phyloP scores from a whole-genome alignment of 2,888 invertebrate genomes.

The Drosophila histrio region DNA sequence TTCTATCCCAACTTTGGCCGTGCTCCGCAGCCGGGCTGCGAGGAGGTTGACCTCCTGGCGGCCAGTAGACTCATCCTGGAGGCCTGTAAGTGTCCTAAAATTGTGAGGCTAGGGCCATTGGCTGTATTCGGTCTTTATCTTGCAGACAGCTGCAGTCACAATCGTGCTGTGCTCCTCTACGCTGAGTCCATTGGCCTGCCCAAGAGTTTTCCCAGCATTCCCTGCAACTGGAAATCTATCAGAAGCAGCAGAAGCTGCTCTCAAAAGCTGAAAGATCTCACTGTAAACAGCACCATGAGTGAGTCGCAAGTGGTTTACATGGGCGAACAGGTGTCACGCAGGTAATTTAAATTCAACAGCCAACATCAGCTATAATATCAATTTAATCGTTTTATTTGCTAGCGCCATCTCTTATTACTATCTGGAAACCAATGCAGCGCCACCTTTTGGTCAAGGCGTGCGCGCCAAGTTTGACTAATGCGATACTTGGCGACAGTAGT shows the following conservation, averaged over 20 bases:
- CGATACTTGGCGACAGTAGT: background rate
- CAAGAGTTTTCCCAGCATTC: constrained; percentile 77
- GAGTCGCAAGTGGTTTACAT: constrained; percentile 68
- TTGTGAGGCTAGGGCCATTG: background rate
- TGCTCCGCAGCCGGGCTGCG: constrained; percentile 82
- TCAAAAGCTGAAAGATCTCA: background rate
- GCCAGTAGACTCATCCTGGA: constrained; percentile 76
- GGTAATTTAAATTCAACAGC: constrained; percentile 55
- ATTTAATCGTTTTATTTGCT: constrained; percentile 8
- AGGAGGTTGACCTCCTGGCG: constrained; percentile 75
- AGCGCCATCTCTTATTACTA: constrained; percentile 79
- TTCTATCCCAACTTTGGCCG: constrained; percentile 83
- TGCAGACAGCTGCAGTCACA: constrained; percentile 83
- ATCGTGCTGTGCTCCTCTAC: constrained; percentile 81
- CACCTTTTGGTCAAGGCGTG: constrained; percentile 80
- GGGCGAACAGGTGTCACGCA: constrained; percentile 80
- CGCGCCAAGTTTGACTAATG: constrained; percentile 27
- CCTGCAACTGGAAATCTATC: constrained; percentile 72
- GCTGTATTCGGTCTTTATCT: background rate
- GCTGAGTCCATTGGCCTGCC: constrained; percentile 82
- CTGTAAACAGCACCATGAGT: constrained; percentile 11
- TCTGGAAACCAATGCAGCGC: constrained; percentile 78
- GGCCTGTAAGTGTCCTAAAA: constrained; percentile 65
- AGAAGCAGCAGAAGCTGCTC: constrained; percentile 41
- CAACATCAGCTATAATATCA: background rate